Conservation (phyloP, 1,140 invertebrate species). For the Rhynchophorus ferrugineus region DNA sequence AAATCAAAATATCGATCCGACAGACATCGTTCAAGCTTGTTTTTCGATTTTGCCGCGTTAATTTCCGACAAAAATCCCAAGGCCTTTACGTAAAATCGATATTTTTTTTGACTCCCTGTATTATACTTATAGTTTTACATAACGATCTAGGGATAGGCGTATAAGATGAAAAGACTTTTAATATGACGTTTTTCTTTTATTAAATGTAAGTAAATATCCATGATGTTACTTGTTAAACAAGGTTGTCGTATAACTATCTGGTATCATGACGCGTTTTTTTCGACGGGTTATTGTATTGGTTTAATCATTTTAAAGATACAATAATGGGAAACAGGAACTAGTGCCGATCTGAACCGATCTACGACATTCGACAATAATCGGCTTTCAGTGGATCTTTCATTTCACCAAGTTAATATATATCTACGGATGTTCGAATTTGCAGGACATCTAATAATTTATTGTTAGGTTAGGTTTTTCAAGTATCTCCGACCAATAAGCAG, state of each 20-base stretch:
- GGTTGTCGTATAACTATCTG: neutral
- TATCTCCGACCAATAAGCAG: too few species aligned
- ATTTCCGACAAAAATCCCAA: neutral
- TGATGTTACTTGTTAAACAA: constrained; percentile 1
- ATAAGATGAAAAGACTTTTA: constrained; percentile 5
- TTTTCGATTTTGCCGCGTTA: neutral
- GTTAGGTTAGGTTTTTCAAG: too few species aligned
- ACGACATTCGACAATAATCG: too few species aligned
- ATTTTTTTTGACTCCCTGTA: constrained; percentile 15
- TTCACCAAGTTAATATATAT: too few species aligned
- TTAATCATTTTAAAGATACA: constrained; percentile 9
- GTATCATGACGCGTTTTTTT: too few species aligned
- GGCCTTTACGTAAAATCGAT: neutral
- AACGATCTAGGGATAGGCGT: neutral
- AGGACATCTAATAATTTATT: too few species aligned
- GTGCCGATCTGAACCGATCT: too few species aligned
- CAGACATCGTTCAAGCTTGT: neutral
- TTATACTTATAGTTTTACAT: neutral
- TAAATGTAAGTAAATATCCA: neutral
- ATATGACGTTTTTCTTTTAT: neutral
- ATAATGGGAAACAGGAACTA: too few species aligned
- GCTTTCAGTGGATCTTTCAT: too few species aligned
- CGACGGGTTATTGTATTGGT: neutral
- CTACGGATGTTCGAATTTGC: too few species aligned
- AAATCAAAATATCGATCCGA: constrained; percentile 2